phyloP scores from a whole-genome alignment of 2,797 vertebrate species.

The Neostethus bicornis region DNA sequence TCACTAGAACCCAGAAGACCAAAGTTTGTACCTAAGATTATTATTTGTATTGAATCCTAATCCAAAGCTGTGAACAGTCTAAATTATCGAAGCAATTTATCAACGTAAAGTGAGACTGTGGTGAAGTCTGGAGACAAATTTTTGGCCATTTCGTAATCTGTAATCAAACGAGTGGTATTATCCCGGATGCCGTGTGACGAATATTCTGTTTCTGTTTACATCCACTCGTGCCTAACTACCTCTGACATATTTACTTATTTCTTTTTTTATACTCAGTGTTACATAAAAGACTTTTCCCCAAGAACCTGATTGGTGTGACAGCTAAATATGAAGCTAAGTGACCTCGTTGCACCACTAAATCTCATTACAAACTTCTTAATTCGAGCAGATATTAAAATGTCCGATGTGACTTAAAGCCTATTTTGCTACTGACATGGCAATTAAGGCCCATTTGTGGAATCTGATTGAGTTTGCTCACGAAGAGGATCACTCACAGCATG shows the following conservation, averaged over 20 bases:
- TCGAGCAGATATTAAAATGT: constrained; percentile 56
- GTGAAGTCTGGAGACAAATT: too few relatives aligned
- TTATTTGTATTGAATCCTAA: neutral
- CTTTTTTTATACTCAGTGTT: constrained; percentile 3
- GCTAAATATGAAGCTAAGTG: constrained; percentile 8
- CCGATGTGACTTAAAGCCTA: constrained; percentile 47
- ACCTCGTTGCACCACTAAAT: constrained; percentile 29
- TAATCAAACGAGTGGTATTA: neutral
- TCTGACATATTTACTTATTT: constrained; percentile 1
- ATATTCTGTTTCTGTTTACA: neutral
- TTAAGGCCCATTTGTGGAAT: constrained; percentile 62
- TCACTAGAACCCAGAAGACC: neutral
- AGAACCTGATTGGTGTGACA: constrained; percentile 12
- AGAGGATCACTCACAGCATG: constrained; percentile 35
- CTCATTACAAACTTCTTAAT: constrained; percentile 51
- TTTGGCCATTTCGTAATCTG: neutral
- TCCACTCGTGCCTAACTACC: constrained; percentile 1
- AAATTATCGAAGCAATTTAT: too few relatives aligned
- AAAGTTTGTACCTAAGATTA: neutral
- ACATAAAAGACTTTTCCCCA: constrained; percentile 12
- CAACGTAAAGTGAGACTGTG: too few relatives aligned
- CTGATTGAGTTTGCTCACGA: constrained; percentile 52
- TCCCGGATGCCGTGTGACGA: neutral
- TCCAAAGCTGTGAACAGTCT: neutral
- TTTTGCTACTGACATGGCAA: constrained; percentile 60